A percentile compares a stretch with the other conserved stretches of the same genome.
Conservation (phyloP, 2,113 vertebrate genomes). For the Cranoglanis bouderius region DNA sequence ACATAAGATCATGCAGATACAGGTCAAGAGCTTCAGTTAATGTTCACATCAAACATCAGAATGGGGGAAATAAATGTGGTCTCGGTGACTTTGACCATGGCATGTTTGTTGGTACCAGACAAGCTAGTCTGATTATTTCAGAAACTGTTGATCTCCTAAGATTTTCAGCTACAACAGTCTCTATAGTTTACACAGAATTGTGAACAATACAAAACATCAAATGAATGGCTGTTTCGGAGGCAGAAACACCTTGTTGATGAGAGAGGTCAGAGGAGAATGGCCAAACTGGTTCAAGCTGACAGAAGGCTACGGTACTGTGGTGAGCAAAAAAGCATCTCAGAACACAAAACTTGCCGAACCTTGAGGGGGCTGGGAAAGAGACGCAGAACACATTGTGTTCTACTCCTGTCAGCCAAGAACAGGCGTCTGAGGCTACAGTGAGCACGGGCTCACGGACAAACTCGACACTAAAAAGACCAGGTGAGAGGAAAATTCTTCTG, state of each 20-base stretch:
- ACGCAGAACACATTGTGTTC: too few relatives aligned
- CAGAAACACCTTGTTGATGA: too few relatives aligned
- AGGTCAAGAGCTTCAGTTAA: neutral
- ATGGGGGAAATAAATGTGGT: neutral
- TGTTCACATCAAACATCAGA: neutral
- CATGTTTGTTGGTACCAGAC: neutral
- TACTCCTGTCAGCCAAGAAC: too few relatives aligned
- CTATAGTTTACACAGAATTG: neutral
- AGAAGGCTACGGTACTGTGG: too few relatives aligned
- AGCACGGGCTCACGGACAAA: neutral
- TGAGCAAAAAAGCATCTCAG: too few relatives aligned
- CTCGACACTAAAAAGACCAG: neutral
- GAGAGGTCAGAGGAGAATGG: too few relatives aligned
- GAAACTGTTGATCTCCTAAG: neutral
- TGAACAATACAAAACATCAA: neutral
- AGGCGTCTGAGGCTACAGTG: neutral
- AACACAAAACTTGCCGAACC: too few relatives aligned
- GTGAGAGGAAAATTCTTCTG: neutral
- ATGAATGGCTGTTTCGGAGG: too few relatives aligned
- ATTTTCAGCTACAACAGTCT: neutral
- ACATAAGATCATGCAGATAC: neutral
- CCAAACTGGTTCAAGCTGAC: neutral
- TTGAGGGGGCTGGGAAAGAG: too few relatives aligned
- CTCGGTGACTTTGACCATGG: neutral
- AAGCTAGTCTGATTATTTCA: neutral